Evolutionary conservation across 2,888 invertebrate species (phyloP), one percentile per base, ranked within the genome.

Genomic region (Drosophila sordidula): DNA sequence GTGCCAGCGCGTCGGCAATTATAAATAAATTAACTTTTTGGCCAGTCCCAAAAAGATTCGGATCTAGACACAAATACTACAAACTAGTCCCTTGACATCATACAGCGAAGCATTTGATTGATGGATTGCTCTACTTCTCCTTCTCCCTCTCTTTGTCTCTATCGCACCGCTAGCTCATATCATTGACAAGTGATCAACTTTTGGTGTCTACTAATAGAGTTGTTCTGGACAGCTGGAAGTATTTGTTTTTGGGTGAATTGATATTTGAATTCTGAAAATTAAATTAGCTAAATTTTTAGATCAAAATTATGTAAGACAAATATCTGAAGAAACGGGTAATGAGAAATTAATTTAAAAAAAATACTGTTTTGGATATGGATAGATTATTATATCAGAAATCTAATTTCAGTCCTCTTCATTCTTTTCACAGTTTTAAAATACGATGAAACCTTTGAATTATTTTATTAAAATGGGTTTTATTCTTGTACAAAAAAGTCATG

Each of bases 11-110:
- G 25, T 44, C 25, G 46, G 51, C 81, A 87, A 88, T 88, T 88
- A 88, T 88, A 88, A 88, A 75, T 86, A 78, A 88, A 90, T 88
- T 90, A 88, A 74, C 78, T 76, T 85, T 85, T 89, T 84, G 82
- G 70, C 58, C 70, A 87, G 71, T 61, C 65, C 32, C 52, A 22
- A 52, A 57, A 49, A 69, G 83, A 83, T 89, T 75, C 47, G 41
- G 65, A 87, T 83, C 83, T 70, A 49, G 42, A 65, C 29, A 29
- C 9, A 29, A 29, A 29, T 3, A 9, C 80, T 50, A 44, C 50
- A 45, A 70, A 46, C 57, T 73, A 62, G 56, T 55, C 42, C 58
- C 69, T 45, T 29, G 49, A 61, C 52, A 62, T 56, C 67, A 61
- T 44, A 39, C 6, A 12, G 34, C 18, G 12, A 34, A 57, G 66